phyloP scores from a whole-genome alignment of 2,113 vertebrate genomes.

The Tachysurus vachellii region DNA sequence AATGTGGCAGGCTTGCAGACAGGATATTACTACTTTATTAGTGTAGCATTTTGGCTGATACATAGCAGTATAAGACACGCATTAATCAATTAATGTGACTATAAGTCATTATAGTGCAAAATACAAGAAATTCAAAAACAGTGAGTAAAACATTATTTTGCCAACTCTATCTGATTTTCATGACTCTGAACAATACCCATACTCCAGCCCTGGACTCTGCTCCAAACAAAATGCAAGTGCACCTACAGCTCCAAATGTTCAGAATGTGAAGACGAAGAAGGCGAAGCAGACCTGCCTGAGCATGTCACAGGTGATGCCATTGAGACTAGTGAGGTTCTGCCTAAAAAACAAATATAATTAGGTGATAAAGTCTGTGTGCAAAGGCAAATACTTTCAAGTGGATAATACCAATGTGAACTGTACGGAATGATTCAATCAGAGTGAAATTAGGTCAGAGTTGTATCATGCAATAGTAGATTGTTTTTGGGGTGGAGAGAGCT shows the following conservation, averaged over 20 bases:
- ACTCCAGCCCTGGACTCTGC: neutral
- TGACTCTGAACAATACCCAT: neutral
- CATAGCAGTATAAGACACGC: neutral
- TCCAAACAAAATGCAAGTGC: neutral
- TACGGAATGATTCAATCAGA: neutral
- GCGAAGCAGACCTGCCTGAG: neutral
- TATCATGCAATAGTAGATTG: neutral
- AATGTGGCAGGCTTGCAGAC: neutral
- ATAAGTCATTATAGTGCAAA: neutral
- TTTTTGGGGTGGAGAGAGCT: neutral
- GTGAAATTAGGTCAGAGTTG: neutral
- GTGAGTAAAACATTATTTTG: neutral
- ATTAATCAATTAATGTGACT: neutral
- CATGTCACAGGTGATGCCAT: neutral
- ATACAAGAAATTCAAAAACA: neutral
- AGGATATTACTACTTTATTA: neutral
- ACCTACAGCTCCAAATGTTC: neutral
- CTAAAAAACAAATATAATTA: neutral
- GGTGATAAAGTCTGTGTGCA: neutral
- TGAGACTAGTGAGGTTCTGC: neutral
- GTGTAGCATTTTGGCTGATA: neutral
- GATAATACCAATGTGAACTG: neutral
- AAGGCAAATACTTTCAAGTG: neutral
- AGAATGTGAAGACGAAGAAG: neutral
- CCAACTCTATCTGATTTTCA: neutral